Evolutionary conservation across 1,140 invertebrate genomes (phyloP).

Genomic region (Zaprionus taronus): DNA sequence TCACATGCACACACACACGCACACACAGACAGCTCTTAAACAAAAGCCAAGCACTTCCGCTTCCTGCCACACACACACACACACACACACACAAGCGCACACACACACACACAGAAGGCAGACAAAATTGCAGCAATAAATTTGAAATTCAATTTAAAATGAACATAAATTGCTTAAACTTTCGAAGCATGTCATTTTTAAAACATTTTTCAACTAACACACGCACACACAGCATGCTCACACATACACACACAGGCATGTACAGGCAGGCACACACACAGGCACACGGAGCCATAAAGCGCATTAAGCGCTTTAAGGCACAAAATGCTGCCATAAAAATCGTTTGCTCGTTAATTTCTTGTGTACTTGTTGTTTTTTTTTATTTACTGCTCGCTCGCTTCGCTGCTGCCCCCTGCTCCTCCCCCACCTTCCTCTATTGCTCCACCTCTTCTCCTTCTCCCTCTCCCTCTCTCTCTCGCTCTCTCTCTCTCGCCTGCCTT

Average conservation of each 20-base stretch:
- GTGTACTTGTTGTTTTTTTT: constrained; percentile 62
- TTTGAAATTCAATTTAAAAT: constrained; percentile 84
- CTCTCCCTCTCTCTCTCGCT: constrained; percentile 9
- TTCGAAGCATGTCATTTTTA: constrained; percentile 84
- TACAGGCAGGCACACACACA: constrained; percentile 14
- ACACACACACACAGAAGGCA: constrained; percentile 15
- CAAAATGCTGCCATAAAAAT: constrained; percentile 82
- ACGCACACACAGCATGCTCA: background rate
- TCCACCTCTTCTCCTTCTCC: background rate
- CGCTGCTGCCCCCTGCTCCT: background rate
- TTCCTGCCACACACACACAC: constrained; percentile 61
- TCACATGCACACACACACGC: constrained; percentile 39
- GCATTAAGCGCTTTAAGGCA: constrained; percentile 83
- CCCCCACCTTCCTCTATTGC: background rate
- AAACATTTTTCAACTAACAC: constrained; percentile 83
- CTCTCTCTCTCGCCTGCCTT: constrained; percentile 34
- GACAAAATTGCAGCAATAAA: constrained; percentile 83
- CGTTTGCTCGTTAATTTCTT: constrained; percentile 83
- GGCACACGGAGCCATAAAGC: constrained; percentile 56
- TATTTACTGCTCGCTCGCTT: constrained; percentile 65
- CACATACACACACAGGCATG: constrained; percentile 23
- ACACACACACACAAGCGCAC: constrained; percentile 1
- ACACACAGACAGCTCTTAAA: constrained; percentile 22
- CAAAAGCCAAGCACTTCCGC: constrained; percentile 72
- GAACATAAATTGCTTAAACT: constrained; percentile 84